phyloP scores from a whole-genome alignment of 1,140 invertebrate species.

The Bemisia tabaci region DNA sequence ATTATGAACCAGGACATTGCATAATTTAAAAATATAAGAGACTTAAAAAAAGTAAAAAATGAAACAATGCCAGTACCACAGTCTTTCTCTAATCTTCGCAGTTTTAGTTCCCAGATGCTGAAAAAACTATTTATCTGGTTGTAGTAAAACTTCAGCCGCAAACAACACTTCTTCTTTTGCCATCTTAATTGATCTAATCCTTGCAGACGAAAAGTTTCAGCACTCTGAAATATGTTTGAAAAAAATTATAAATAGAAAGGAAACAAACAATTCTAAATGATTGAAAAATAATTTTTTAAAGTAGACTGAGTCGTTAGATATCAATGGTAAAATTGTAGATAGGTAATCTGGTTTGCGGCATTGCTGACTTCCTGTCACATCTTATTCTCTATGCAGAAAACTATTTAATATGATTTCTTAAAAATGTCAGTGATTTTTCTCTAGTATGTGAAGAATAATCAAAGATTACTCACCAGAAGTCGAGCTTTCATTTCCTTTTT shows the following conservation, averaged over 20 bases:
- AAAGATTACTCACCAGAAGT: conserved; percentile 43
- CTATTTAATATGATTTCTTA: too few relatives aligned
- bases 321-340: too few relatives aligned
- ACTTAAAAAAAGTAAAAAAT: conserved; percentile 67
- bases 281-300: too few relatives aligned
- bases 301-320: too few relatives aligned
- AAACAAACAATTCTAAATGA: background rate
- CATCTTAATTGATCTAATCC: conserved; percentile 64
- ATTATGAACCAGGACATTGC: background rate
- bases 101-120: conserved; percentile 52
- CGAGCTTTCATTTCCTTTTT: conserved; percentile 64
- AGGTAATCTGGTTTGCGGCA: too few relatives aligned
- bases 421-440: too few relatives aligned
- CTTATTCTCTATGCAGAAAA: too few relatives aligned
- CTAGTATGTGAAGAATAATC: too few relatives aligned
- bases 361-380: too few relatives aligned
- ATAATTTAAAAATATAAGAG: conserved; percentile 58
- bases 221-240: conserved; percentile 47
- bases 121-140: conserved; percentile 48
- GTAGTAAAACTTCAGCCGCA: conserved; percentile 40
- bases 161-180: conserved; percentile 54
- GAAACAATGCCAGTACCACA: conserved; percentile 66
- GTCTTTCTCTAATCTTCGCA: conserved; percentile 61
- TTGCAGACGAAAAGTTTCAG: conserved; percentile 60
- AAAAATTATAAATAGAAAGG: conserved; percentile 7